These are phyloP conservation scores for Hesperia comma DNA, from an alignment of 2,888 invertebrate genomes.

Conservation along the genomic window DNA sequence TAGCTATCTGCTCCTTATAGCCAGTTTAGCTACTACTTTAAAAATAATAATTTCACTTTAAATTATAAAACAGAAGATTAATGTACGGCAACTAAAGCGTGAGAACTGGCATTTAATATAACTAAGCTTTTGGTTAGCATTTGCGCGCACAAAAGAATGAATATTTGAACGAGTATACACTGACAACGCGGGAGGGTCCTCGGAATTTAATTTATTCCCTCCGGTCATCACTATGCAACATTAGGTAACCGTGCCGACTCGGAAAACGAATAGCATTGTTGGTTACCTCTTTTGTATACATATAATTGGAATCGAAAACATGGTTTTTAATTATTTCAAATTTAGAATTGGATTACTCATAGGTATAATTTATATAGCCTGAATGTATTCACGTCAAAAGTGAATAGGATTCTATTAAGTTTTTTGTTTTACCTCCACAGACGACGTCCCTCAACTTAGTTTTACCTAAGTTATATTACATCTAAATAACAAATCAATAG, in stretches of 20 bases:
- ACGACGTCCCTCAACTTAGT: too few relatives aligned
- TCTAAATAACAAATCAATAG: too few relatives aligned
- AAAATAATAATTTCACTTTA: too few relatives aligned
- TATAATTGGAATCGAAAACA: background rate
- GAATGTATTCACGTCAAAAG: too few relatives aligned
- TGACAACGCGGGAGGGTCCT: conserved; percentile 42
- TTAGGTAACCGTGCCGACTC: conserved; percentile 44
- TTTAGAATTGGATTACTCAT: too few relatives aligned
- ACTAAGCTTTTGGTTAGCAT: conserved; percentile 28
- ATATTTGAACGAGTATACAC: conserved; percentile 42
- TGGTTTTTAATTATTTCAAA: too few relatives aligned
- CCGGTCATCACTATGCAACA: conserved; percentile 52
- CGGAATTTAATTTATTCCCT: conserved; percentile 56
- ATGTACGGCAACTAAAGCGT: background rate
- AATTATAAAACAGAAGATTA: background rate
- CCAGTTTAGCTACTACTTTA: too few relatives aligned
- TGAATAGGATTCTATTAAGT: too few relatives aligned
- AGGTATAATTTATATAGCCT: too few relatives aligned
- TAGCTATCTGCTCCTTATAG: too few relatives aligned
- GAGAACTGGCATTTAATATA: conserved; percentile 23
- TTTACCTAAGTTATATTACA: too few relatives aligned
- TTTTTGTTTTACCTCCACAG: too few relatives aligned
- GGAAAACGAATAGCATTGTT: conserved; percentile 29
- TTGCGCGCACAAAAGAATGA: conserved; percentile 41
- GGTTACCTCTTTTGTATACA: background rate